Evolutionary conservation across 1,140 invertebrate species (phyloP), one percentile per base, ranked within the genome.

Genomic region (Euwallacea similis): DNA sequence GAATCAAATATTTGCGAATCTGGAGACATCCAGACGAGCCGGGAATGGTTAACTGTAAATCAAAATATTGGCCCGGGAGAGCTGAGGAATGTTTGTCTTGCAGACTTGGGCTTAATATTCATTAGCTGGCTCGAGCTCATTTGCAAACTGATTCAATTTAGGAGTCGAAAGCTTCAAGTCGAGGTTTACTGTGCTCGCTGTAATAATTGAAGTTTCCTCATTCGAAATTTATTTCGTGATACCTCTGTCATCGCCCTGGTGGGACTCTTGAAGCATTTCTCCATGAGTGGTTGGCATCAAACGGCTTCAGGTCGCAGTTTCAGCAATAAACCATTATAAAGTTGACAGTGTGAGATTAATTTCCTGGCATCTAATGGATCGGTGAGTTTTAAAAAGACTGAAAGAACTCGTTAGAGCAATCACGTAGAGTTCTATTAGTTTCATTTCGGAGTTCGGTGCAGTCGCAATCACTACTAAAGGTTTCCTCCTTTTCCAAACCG

Each of bases 351-450:
- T 65, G 41, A 66, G 64, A 55, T 66, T 66, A 66, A 66, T 66
- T 66, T 66, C 64, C 64, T 54, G 53, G 8, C 50, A 11, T 43
- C 50, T 56, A 66, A 66, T 66, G 64, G 64, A 66, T 56, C 50
- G 64, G 41, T 21, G 53, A 66, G 21, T 10, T 8, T 11, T 54
- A 66, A 66, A 66, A 56, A 66, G 64, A 43, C 9, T 21, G 46
- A 66, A 66, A 56, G 53, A 66, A 66, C 33, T 66, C 64, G 64
- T 66, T 66, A 66, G 64, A 66, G 42, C 64, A 47, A 66, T 66
- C 64, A 66, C 64, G 64, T 55, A 66, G 53, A 66, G 64, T 66
- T 66, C 64, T 66, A 66, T 66, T 66, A 66, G 64, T 66, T 66
- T 66, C 64, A 66, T 66, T 66, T 66, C n/a, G 64, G 42, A 58